A percentile compares a stretch with the other conserved stretches of the same genome.
Evolutionary conservation across 2,888 invertebrate genomes (phyloP).

Genomic region (Acronicta alni): DNA sequence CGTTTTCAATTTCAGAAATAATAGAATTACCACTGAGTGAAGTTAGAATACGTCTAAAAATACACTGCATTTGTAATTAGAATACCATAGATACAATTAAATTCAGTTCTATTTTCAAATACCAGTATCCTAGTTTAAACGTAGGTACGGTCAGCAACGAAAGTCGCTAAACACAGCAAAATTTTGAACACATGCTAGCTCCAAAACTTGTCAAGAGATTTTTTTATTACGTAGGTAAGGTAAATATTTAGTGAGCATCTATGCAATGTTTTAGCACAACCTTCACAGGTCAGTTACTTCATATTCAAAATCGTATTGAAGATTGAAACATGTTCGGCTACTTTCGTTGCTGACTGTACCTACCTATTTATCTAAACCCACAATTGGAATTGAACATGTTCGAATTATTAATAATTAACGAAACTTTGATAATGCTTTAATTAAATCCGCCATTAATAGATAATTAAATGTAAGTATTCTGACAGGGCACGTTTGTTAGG

Average conservation of each 20-base stretch:
- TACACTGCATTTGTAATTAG: conserved; percentile 20
- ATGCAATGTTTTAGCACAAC: too few relatives aligned
- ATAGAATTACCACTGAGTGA: too few relatives aligned
- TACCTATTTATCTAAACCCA: not conserved
- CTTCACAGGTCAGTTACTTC: too few relatives aligned
- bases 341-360: not conserved
- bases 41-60: not conserved
- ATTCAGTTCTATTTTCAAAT: conserved; percentile 5
- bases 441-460: conserved; percentile 19
- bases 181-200: too few relatives aligned
- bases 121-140: conserved; percentile 3
- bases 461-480: conserved; percentile 33
- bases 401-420: conserved; percentile 11
- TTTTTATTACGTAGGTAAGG: too few relatives aligned
- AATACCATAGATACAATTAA: not conserved
- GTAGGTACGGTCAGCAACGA: too few relatives aligned
- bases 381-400: not conserved
- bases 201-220: too few relatives aligned
- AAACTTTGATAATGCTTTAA: conserved; percentile 34
- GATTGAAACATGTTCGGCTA: too few relatives aligned
- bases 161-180: too few relatives aligned
- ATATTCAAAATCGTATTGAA: too few relatives aligned
- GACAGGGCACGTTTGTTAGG: conserved; percentile 12
- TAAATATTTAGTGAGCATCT: too few relatives aligned
- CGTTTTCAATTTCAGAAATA: too few relatives aligned